These are phyloP conservation scores for Sebastes minor DNA, from an alignment of 2,797 vertebrate species.

Conservation along the genomic window DNA sequence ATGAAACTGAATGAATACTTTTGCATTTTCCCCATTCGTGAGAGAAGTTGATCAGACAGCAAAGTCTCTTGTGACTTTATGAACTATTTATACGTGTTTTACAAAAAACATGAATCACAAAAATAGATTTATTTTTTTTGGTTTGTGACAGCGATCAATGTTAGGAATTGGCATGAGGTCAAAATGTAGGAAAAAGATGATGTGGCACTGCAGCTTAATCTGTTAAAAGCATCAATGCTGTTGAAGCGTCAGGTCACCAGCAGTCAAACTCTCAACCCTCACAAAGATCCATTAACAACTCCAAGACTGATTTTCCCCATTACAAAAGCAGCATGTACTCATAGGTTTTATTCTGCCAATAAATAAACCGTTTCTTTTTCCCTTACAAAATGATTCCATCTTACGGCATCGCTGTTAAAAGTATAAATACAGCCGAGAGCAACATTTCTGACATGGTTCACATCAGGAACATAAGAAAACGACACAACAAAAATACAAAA, in stretches of 20 bases:
- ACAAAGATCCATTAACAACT: background rate
- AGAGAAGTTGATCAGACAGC: background rate
- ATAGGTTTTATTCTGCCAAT: constrained; percentile 34
- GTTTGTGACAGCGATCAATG: background rate
- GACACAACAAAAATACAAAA: background rate
- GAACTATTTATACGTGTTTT: background rate
- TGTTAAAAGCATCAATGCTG: constrained; percentile 1
- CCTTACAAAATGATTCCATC: constrained; percentile 12
- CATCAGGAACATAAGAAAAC: constrained; percentile 3
- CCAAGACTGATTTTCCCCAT: background rate
- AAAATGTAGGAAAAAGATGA: constrained; percentile 13
- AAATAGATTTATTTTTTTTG: constrained; percentile 9
- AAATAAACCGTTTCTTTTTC: constrained; percentile 39
- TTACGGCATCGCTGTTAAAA: background rate
- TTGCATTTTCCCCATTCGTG: background rate
- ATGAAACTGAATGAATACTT: constrained; percentile 11
- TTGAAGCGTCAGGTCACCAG: background rate
- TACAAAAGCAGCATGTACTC: constrained; percentile 13
- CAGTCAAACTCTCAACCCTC: background rate
- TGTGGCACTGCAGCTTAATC: constrained; percentile 19
- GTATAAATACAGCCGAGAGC: background rate
- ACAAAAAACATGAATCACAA: constrained; percentile 31
- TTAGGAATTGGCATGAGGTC: constrained; percentile 12
- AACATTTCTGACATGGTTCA: background rate
- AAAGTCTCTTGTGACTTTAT: background rate